Percentiles rank a stretch among this genome's conserved stretches.
Evolutionary conservation across 1,140 invertebrate species (phyloP).

Genomic region (Antheraea mylitta): DNA sequence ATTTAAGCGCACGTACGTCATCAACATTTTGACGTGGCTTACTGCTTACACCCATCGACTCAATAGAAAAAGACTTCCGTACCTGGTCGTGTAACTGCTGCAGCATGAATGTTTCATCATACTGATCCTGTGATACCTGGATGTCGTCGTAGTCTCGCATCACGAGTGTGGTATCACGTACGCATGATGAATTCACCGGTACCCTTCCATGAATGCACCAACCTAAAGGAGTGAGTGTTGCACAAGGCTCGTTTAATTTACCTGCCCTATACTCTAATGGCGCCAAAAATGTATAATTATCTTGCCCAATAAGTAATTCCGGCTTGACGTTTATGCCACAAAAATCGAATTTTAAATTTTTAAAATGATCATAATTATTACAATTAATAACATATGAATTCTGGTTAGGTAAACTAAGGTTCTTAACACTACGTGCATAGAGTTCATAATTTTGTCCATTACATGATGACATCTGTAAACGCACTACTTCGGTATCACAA

Average conservation of each 20-base stretch:
- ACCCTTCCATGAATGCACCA: conserved; percentile 32
- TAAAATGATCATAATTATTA: conserved; percentile 16
- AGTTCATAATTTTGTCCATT: conserved; percentile 16
- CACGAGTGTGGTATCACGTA: background rate
- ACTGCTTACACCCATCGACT: conserved; percentile 26
- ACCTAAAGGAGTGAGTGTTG: conserved; percentile 26
- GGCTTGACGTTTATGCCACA: conserved; percentile 12
- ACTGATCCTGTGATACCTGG: background rate
- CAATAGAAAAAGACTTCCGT: conserved; percentile 23
- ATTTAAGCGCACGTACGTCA: conserved; percentile 20
- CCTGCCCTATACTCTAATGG: conserved; percentile 21
- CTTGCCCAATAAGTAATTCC: conserved; percentile 36
- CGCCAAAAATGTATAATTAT: conserved; percentile 34
- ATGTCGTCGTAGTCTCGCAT: background rate
- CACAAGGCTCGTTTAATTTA: conserved; percentile 24
- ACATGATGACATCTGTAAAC: conserved; percentile 10
- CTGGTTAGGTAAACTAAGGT: conserved; percentile 28
- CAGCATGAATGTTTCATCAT: background rate
- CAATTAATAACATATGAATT: conserved; percentile 20
- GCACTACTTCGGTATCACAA: conserved; percentile 19
- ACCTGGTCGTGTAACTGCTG: conserved; percentile 13
- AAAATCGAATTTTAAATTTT: conserved; percentile 19
- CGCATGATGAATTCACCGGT: background rate
- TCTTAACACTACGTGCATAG: conserved; percentile 24
- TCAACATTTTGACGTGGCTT: conserved; percentile 27